Evolutionary conservation across 1,140 invertebrate species (phyloP), one percentile per base, ranked within the genome.

Genomic region (Chrysopa pallens): DNA sequence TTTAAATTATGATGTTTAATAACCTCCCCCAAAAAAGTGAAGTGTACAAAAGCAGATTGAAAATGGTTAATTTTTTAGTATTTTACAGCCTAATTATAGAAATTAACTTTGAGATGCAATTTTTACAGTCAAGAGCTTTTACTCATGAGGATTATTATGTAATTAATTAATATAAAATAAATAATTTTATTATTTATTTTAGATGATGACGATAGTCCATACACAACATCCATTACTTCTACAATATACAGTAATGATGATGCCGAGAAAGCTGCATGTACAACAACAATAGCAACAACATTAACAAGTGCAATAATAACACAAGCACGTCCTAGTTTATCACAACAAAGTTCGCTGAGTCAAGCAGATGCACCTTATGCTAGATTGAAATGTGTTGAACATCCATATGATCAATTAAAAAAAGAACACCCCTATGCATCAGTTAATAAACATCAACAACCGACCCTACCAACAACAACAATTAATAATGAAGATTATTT

Each of bases 401-500:
- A 69, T 46, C 59, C 68, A 42, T 72, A 70, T 53, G 69, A 68
- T 46, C 65, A 67, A 54, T 57, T 67, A 14, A 59, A 60, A 45
- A 60, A 60, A 44, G 76, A 80, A 58, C 75, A 80, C 59, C 76
- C 76, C 0, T 80, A 80, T 55, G 76, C 76, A 13, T 73, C 77
- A 59, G 62, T 80, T 15, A 71, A 74, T 52, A 52, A 57, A 9
- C 52, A 37, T 38, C 8, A 39, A 6, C 6, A 35, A 31, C 36
- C 17, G 17, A 5, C 17, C 2, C 17, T n/a, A n/a, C n/a, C n/a
- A n/a, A n/a, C 17, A 23, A 23, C 17, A 23, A 23, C 17, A 23
- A 23, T 5, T 23, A 23, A 5, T 23, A 23, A 23, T 23, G 17
- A 5, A 23, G 17, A 23, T 23, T 23, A 23, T 23, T 23, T 23